Base-by-base conservation (phyloP, 1,140 invertebrate genomes). In the Scylla paramamosain region DNA sequence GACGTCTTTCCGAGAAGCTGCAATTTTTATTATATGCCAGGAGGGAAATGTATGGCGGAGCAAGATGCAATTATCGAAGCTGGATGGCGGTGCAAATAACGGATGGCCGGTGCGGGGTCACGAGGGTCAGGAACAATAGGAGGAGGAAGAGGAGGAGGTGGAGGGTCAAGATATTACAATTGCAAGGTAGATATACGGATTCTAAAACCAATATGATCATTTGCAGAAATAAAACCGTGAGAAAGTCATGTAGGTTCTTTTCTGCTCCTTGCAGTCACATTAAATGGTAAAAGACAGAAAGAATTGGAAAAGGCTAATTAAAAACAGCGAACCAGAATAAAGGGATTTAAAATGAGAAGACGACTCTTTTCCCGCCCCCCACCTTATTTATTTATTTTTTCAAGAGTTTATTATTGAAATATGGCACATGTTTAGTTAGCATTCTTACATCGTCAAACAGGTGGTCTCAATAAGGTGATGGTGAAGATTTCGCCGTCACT, bases 81-180 rank as follows among this genome's bases (percentile, higher is more conserved):
- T 31, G 84, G 16, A 46, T 4, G 84, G 39, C 12, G 25, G 31
- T 0, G 84, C 14, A 32, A 31, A 28, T 39, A 46, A 87, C 10
- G 39, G 84, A 87, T 32, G 39, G 31, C 31, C 84, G 10, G 10
- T 52, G 46, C 16, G 48, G 16, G 10, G 29, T 31, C 25, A 59
- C 31, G 52, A n/a, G n/a, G n/a, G 46, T 32, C 46, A 91, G 46
- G 48, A 29, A 91, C 4, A 91, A 29, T 31, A 93, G 31, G 59
- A 59, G 59, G 90, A 91, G 90, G 59, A 59, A 29, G 90, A 91
- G 90, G 31, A 31, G 31, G 90, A 77, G 90, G 59, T 28, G 25
- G 39, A 90, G 20, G 48, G 45, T 59, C 14, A n/a, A 39, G 88
- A 52, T n/a, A 59, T 59, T 59, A 59, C 10, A 59, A 59, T 59